Conservation (phyloP, 2,797 vertebrate genomes). For the Sebastes cheni region DNA sequence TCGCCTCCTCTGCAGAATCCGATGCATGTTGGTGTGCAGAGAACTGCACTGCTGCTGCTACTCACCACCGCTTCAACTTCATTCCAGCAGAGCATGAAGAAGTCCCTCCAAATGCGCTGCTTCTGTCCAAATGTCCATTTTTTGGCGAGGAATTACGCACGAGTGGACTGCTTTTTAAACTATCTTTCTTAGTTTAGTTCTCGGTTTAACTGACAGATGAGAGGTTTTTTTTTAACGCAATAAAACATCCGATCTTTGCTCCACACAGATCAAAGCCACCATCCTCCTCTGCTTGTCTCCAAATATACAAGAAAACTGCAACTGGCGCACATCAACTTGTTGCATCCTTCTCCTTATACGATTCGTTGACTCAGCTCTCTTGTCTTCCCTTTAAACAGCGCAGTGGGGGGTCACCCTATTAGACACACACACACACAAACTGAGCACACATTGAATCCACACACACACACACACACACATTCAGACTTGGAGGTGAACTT, state of each 20-base stretch:
- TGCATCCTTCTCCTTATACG: conserved; percentile 73
- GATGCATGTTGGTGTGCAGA: conserved; percentile 79
- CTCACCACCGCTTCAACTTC: conserved; percentile 65
- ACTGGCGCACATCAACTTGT: conserved; percentile 70
- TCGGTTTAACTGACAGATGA: conserved; percentile 21
- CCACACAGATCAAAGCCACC: conserved; percentile 45
- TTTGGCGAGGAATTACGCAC: conserved; percentile 13
- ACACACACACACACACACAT: background rate
- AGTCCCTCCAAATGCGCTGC: conserved; percentile 39
- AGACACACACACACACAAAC: conserved; percentile 26
- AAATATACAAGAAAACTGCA: conserved; percentile 50
- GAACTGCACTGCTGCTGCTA: conserved; percentile 40
- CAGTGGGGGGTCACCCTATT: conserved; percentile 72
- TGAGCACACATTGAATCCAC: background rate
- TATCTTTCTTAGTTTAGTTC: background rate
- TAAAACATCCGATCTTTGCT: conserved; percentile 39
- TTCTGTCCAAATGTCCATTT: conserved; percentile 62
- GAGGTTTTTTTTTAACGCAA: conserved; percentile 34
- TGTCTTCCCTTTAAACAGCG: conserved; percentile 76
- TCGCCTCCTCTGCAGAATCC: conserved; percentile 83
- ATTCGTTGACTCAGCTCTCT: conserved; percentile 78
- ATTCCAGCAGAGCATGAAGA: conserved; percentile 56
- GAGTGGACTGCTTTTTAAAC: background rate
- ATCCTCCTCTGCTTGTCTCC: conserved; percentile 54
- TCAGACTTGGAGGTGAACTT: conserved; percentile 32